A percentile compares a stretch with the other conserved stretches of the same genome.
phyloP scores from a whole-genome alignment of 2,888 invertebrate species.

The Cabera pusaria region DNA sequence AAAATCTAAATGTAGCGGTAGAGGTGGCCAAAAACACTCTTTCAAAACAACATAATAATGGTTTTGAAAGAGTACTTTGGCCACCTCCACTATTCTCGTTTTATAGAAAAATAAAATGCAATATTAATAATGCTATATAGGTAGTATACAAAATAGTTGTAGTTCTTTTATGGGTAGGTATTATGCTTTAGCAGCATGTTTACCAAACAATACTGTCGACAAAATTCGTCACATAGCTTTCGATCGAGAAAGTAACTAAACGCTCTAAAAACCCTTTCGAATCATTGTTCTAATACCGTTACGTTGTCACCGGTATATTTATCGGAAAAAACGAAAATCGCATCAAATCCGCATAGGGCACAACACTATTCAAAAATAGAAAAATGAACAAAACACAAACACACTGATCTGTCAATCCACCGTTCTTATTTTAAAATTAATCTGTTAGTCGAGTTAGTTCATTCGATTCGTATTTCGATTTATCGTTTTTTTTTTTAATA shows the following conservation, averaged over 20 bases:
- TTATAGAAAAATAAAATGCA: too few relatives aligned
- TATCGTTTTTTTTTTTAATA: slow-evolving; percentile 42
- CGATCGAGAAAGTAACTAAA: slow-evolving; percentile 15
- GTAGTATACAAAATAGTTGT: too few relatives aligned
- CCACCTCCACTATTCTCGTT: too few relatives aligned
- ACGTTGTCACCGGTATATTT: slow-evolving; percentile 56
- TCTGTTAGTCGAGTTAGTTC: slow-evolving; percentile 57
- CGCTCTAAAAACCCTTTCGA: slow-evolving; percentile 29
- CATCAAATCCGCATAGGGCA: slow-evolving; percentile 59
- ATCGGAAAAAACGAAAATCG: slow-evolving; percentile 49
- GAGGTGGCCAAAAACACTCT: too few relatives aligned
- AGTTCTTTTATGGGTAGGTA: too few relatives aligned
- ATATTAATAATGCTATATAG: too few relatives aligned
- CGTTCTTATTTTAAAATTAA: slow-evolving; percentile 48
- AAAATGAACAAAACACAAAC: slow-evolving; percentile 34
- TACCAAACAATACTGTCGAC: too few relatives aligned
- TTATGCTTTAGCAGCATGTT: too few relatives aligned
- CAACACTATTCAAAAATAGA: slow-evolving; percentile 38
- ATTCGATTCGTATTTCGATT: slow-evolving; percentile 52
- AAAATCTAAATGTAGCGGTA: too few relatives aligned
- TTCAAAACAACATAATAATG: too few relatives aligned
- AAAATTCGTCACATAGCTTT: slow-evolving; percentile 1
- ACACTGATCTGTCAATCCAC: slow-evolving; percentile 43
- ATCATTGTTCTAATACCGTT: slow-evolving; percentile 45
- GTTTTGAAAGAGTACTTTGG: too few relatives aligned